phyloP scores from a whole-genome alignment of 2,888 invertebrate genomes.

The Chrysomela aeneicollis region DNA sequence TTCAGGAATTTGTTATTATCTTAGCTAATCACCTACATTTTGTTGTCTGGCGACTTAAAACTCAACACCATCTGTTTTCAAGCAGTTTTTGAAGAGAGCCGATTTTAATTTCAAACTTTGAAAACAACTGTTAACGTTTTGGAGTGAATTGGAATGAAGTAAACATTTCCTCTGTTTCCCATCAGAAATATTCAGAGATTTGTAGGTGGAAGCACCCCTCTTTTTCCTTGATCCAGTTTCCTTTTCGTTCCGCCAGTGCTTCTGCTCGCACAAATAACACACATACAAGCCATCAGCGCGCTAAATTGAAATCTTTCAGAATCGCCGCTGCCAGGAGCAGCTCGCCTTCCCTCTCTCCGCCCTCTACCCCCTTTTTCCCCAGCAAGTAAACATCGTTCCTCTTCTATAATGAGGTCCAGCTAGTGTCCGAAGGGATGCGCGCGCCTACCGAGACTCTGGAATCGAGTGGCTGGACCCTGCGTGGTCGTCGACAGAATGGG shows the following conservation, averaged over 20 bases:
- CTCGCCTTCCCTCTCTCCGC: conserved; percentile 38
- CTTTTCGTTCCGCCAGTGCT: conserved; percentile 36
- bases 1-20: too few species aligned
- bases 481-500: background rate
- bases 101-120: too few species aligned
- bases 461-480: conserved; percentile 38
- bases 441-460: conserved; percentile 61
- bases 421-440: conserved; percentile 56
- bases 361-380: conserved; percentile 42
- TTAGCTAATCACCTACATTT: too few species aligned
- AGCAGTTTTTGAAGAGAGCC: too few species aligned
- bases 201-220: too few species aligned
- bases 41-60: too few species aligned
- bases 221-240: too few species aligned
- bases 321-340: conserved; percentile 50
- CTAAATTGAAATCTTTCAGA: conserved; percentile 62
- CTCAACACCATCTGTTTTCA: too few species aligned
- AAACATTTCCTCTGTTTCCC: too few species aligned
- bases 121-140: too few species aligned
- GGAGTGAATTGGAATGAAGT: too few species aligned
- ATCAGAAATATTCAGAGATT: too few species aligned
- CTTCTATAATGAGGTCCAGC: conserved; percentile 57
- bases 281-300: conserved; percentile 53
- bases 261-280: conserved; percentile 38
- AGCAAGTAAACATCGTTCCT: conserved; percentile 59